Base-by-base conservation (phyloP, 2,888 invertebrate genomes). In the Anorthoa munda region DNA sequence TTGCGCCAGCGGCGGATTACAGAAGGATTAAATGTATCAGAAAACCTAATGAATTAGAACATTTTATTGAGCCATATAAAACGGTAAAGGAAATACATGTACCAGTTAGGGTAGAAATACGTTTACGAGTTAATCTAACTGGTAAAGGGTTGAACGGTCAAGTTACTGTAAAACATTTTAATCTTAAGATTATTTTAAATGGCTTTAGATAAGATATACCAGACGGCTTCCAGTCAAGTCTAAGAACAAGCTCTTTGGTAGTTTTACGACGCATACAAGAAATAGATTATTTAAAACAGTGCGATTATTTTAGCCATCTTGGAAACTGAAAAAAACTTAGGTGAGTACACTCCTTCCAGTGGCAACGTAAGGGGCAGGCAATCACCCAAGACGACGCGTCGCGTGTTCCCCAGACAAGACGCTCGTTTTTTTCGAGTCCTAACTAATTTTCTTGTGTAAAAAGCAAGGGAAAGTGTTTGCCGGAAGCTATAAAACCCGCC, bases 361-460 rank as follows among this genome's bases (percentile, higher is more conserved):
- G 2, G 51, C 53, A 63, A 59, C 53, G 31, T 55, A 51, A 71
- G 51, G 7, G 48, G 45, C 39, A 70, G 61, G 72, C 66, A 81
- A 77, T 81, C 58, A 77, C 55, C 77, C 55, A 55, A 66, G 63
- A n/a, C n/a, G 51, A 50, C 59, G 75, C 26, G 60, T 18, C 58
- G 39, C 71, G 23, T 50, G 48, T 21, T 46, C 15, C 21, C 21
- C 13, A 65, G 53, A 65, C 55, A 39, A 51, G 51, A 60, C 17
- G 53, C 50, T 75, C 53, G 26, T 74, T 75, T 74, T 70, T 69
- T 66, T 66, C 18, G 23, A 70, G 56, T 58, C 70, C 23, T 60
- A 26, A 17, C 66, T 67, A 66, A 75, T 75, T 70, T 75, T 70
- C 70, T 60, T 75, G 55, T 59, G 69, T 60, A 53, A 79, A 63